Evolutionary conservation across 1,140 invertebrate species (phyloP).

Genomic region (Eriosoma lanigerum): DNA sequence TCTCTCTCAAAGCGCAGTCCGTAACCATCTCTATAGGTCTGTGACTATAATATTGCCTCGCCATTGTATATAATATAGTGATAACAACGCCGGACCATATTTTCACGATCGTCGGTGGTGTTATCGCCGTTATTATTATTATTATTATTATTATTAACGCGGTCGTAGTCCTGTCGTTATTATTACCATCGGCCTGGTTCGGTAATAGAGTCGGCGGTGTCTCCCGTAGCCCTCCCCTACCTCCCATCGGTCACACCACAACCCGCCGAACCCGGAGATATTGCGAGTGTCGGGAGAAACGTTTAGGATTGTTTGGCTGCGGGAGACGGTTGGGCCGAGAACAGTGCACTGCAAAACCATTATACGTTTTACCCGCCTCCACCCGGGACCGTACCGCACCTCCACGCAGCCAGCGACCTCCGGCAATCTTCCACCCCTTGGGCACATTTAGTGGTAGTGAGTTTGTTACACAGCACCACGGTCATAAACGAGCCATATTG

Average conservation of each 20-base stretch:
- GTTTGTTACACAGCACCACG: neutral
- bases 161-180: slow-evolving; percentile 1
- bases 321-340: neutral
- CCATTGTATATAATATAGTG: no score
- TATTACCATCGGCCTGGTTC: neutral
- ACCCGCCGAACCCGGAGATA: no score
- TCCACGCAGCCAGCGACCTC: neutral
- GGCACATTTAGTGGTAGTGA: neutral
- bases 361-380: neutral
- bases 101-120: slow-evolving; percentile 11
- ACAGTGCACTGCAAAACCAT: slow-evolving; percentile 2
- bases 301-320: no score
- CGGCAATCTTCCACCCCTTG: neutral
- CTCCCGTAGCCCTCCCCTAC: no score
- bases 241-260: no score
- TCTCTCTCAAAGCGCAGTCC: no score
- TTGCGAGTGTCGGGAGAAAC: neutral
- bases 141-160: slow-evolving; percentile 34
- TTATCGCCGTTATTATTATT: slow-evolving; percentile 23
- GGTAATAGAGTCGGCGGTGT: slow-evolving; percentile 23
- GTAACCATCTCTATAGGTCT: no score
- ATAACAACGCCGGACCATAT: slow-evolving; percentile 11
- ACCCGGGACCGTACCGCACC: neutral
- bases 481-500: slow-evolving; percentile 25
- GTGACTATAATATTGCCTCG: no score